phyloP scores from a whole-genome alignment of 2,113 vertebrate species.

The Larimichthys crocea region DNA sequence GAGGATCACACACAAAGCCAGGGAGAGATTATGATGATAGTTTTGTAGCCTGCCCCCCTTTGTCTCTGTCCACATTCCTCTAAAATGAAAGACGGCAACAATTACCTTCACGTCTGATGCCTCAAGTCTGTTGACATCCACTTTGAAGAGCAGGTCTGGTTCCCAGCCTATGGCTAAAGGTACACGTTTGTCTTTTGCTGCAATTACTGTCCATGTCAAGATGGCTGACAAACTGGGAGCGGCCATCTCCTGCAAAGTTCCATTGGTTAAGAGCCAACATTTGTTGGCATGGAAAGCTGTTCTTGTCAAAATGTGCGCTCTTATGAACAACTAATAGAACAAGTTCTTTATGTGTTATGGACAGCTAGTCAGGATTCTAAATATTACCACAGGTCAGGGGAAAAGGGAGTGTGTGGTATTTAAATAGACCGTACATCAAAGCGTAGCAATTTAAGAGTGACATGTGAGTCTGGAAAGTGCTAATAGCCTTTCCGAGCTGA shows the following conservation, averaged over 20 bases:
- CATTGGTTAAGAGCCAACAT: slow-evolving; percentile 13
- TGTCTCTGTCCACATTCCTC: slow-evolving; percentile 76
- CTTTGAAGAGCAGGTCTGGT: slow-evolving; percentile 69
- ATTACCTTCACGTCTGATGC: slow-evolving; percentile 68
- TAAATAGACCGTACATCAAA: slow-evolving; percentile 68
- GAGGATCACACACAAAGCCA: slow-evolving; percentile 75
- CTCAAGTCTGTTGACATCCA: slow-evolving; percentile 68
- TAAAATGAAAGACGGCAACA: slow-evolving; percentile 74
- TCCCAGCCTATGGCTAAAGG: slow-evolving; percentile 38
- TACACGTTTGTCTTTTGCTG: slow-evolving; percentile 29
- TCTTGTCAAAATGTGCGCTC: slow-evolving; percentile 30
- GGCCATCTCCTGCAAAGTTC: slow-evolving; percentile 31
- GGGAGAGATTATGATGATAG: slow-evolving; percentile 73
- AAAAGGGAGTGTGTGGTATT: slow-evolving; percentile 47
- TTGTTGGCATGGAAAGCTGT: slow-evolving; percentile 60
- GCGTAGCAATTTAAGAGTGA: slow-evolving; percentile 68
- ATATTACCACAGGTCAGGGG: slow-evolving; percentile 67
- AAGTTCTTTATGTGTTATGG: slow-evolving; percentile 33
- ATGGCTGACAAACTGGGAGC: slow-evolving; percentile 47
- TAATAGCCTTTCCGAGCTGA: slow-evolving; percentile 73
- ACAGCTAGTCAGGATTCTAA: slow-evolving; percentile 59
- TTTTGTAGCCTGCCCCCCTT: slow-evolving; percentile 72
- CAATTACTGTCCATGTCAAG: slow-evolving; percentile 62
- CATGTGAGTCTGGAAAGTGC: slow-evolving; percentile 74
- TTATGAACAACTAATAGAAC: slow-evolving; percentile 55